Evolutionary conservation across 2,888 invertebrate species (phyloP).

Genomic region (Amphimallon solstitiale): DNA sequence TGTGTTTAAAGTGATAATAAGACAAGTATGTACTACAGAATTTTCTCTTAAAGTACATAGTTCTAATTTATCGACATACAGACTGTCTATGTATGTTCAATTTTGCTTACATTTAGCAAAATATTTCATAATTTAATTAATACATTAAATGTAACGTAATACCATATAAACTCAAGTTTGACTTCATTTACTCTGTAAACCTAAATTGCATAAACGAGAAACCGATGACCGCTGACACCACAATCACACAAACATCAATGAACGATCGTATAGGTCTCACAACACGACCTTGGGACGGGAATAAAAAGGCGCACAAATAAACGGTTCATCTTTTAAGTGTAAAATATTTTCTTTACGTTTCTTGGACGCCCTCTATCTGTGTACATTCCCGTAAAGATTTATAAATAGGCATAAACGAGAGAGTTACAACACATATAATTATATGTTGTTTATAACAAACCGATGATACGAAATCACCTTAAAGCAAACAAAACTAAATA

Average conservation of each 20-base stretch:
- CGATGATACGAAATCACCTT: constrained; percentile 28
- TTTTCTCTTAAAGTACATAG: no score
- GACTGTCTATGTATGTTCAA: no score
- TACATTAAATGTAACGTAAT: no score
- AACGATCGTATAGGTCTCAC: not conserved
- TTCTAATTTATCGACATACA: no score
- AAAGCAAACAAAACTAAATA: constrained; percentile 24
- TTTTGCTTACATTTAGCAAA: no score
- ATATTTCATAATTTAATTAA: no score
- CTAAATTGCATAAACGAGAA: no score
- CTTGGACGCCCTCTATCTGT: not conserved
- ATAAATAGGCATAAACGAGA: constrained; percentile 10
- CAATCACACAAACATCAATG: not conserved
- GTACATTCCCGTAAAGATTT: constrained; percentile 9
- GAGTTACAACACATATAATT: constrained; percentile 19
- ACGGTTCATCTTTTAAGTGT: not conserved
- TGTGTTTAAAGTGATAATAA: no score
- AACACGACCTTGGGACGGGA: not conserved
- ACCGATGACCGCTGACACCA: no score
- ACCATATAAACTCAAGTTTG: no score
- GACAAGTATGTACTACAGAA: no score
- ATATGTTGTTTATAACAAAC: constrained; percentile 20
- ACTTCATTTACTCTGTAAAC: not conserved
- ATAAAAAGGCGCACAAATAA: not conserved
- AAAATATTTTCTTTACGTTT: constrained; percentile 5